Evolutionary conservation across 2,888 invertebrate genomes (phyloP).

Genomic region (Alloscopus bannaensis): DNA sequence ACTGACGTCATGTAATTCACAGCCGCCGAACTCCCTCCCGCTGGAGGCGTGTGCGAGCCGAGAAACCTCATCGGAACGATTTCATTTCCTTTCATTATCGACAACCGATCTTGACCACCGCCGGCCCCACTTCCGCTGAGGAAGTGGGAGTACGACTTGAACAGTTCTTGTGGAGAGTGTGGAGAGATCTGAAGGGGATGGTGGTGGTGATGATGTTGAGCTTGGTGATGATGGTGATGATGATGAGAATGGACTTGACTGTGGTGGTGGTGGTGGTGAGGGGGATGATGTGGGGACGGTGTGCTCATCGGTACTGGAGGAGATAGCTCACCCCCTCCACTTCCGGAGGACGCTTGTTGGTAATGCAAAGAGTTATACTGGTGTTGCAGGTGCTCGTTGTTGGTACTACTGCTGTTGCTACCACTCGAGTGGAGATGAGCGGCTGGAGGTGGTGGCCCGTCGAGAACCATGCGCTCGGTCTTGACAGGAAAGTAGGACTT

Average conservation of each 20-base stretch:
- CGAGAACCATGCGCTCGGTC: conserved; percentile 40
- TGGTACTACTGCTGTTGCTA: too few relatives aligned
- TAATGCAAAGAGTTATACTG: not conserved
- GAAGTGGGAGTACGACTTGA: conserved; percentile 59
- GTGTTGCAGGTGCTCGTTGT: conserved; percentile 22
- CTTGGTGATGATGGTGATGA: not conserved
- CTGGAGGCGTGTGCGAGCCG: not conserved
- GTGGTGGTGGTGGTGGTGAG: conserved; percentile 10
- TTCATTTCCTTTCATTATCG: conserved; percentile 9
- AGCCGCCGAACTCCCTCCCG: not conserved
- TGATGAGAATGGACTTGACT: not conserved
- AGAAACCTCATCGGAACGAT: conserved; percentile 9
- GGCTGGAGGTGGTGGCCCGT: conserved; percentile 42
- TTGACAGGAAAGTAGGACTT: conserved; percentile 55
- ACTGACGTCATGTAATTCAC: not conserved
- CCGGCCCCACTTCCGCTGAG: too few relatives aligned
- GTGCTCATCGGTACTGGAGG: not conserved
- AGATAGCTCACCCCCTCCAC: conserved; percentile 11
- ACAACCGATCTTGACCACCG: conserved; percentile 46
- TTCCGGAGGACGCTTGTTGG: conserved; percentile 5
- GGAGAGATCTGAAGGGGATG: conserved; percentile 13
- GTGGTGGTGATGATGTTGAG: not conserved
- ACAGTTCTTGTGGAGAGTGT: conserved; percentile 58
- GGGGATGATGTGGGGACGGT: conserved; percentile 21
- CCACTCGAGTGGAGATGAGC: conserved; percentile 39